phyloP scores from a whole-genome alignment of 2,888 invertebrate species.

The Parnassius mnemosyne region DNA sequence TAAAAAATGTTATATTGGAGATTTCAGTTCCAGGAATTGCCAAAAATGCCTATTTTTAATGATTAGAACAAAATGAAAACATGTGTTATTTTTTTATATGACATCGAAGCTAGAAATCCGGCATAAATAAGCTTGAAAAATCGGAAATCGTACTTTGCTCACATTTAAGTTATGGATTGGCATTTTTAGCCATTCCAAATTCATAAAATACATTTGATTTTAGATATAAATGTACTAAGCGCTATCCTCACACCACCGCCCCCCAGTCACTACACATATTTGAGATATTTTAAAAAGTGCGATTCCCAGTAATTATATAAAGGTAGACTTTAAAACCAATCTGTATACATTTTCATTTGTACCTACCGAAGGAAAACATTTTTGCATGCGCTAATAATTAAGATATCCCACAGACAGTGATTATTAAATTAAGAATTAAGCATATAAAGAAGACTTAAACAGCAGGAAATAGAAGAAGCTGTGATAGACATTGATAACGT shows the following conservation, averaged over 20 bases:
- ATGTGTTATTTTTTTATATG: no score
- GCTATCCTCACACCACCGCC: slow-evolving; percentile 67
- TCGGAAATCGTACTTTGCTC: no score
- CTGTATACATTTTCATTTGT: background rate
- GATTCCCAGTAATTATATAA: background rate
- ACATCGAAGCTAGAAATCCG: no score
- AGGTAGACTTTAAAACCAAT: background rate
- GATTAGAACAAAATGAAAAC: no score
- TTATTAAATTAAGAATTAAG: slow-evolving; percentile 42
- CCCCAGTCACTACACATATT: slow-evolving; percentile 58
- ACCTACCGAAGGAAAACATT: slow-evolving; percentile 6
- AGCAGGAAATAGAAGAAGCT: slow-evolving; percentile 55
- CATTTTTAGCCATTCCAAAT: slow-evolving; percentile 23
- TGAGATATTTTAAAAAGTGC: slow-evolving; percentile 47
- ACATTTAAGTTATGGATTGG: background rate
- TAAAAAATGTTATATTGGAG: slow-evolving; percentile 6
- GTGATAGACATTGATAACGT: slow-evolving; percentile 38
- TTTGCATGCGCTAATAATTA: slow-evolving; percentile 48
- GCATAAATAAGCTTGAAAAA: no score
- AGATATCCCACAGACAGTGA: slow-evolving; percentile 41
- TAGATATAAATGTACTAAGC: slow-evolving; percentile 27
- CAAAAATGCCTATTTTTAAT: slow-evolving; percentile 15
- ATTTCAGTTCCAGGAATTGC: slow-evolving; percentile 9
- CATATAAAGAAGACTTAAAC: slow-evolving; percentile 44
- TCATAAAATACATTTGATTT: slow-evolving; percentile 12